Conservation (phyloP, 1,140 invertebrate genomes). For the Caenorhabditis brenneri region DNA sequence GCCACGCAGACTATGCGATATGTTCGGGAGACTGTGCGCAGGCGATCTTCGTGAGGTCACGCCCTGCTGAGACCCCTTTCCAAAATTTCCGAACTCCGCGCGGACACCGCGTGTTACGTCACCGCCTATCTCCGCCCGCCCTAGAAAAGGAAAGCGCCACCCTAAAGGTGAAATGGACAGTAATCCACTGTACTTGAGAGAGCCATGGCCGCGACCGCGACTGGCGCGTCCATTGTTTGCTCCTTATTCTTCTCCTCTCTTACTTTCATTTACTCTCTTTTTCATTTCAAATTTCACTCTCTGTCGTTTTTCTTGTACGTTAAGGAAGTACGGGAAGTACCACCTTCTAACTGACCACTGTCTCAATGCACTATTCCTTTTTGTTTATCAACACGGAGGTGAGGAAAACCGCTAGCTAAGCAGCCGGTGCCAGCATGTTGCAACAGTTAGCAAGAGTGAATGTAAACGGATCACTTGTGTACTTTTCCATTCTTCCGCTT, state of each 20-base stretch:
- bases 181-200: slow-evolving; percentile 40
- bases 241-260: background rate
- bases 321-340: slow-evolving; percentile 30
- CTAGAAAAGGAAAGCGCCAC: slow-evolving; percentile 20
- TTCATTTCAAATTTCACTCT: too few species aligned
- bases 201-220: slow-evolving; percentile 32
- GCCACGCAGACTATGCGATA: slow-evolving; percentile 18
- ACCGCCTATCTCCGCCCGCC: slow-evolving; percentile 18
- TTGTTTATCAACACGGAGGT: slow-evolving; percentile 39
- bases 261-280: background rate
- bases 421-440: slow-evolving; percentile 33
- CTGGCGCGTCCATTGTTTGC: slow-evolving; percentile 42
- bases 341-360: background rate
- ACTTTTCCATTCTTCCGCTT: background rate
- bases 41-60: slow-evolving; percentile 38
- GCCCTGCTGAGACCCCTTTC: background rate
- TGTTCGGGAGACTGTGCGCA: background rate
- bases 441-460: slow-evolving; percentile 23
- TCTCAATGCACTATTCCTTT: background rate
- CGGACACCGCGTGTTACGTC: slow-evolving; percentile 40
- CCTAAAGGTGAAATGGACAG: background rate
- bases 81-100: slow-evolving; percentile 15
- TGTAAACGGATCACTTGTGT: slow-evolving; percentile 17
- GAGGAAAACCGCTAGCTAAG: slow-evolving; percentile 32
- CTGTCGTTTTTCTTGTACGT: slow-evolving; percentile 7